phyloP scores from a whole-genome alignment of 2,797 vertebrate genomes.

The Rhynchotus rufescens region DNA sequence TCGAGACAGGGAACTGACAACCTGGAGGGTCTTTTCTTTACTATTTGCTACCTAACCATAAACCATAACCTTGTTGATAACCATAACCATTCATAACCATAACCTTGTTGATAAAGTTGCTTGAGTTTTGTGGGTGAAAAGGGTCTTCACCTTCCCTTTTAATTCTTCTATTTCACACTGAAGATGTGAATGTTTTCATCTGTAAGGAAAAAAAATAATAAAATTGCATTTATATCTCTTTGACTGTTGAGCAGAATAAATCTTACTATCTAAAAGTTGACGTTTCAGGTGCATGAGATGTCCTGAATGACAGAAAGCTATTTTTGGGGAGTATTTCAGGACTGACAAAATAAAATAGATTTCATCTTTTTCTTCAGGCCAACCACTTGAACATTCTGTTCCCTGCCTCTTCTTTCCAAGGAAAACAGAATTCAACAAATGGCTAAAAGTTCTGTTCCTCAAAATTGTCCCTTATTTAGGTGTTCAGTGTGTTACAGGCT shows the following conservation, averaged over 20 bases:
- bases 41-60: not conserved
- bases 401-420: not conserved
- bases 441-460: not conserved
- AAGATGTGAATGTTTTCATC: not conserved
- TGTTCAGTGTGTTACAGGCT: not conserved
- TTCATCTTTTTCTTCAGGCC: not conserved
- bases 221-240: not conserved
- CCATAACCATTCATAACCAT: too few relatives aligned
- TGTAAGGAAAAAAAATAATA: not conserved
- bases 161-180: not conserved
- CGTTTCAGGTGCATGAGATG: not conserved
- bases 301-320: not conserved
- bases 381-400: not conserved
- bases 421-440: not conserved
- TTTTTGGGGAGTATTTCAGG: not conserved
- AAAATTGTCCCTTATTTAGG: not conserved
- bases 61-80: not conserved
- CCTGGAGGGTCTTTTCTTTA: accelerated
- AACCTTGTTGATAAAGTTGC: not conserved
- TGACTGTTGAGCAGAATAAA: not conserved
- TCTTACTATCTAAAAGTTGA: not conserved
- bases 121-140: not conserved
- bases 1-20: not conserved
- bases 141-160: not conserved
- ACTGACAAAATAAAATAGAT: not conserved